Evolutionary conservation across 1,140 invertebrate genomes (phyloP), one percentile per base, ranked within the genome.

Genomic region (Schlechtendalia chinensis): DNA sequence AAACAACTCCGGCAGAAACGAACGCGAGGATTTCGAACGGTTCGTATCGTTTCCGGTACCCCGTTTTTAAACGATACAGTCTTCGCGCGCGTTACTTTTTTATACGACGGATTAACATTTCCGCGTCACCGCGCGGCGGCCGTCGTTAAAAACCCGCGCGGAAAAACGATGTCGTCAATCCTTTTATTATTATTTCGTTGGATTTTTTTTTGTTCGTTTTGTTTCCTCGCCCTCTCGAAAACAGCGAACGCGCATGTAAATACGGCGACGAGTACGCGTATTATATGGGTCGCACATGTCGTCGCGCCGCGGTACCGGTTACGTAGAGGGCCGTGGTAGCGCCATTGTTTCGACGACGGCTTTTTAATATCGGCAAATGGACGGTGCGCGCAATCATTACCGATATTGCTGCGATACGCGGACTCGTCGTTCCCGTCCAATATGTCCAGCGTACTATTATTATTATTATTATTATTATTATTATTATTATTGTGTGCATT

Each of bases 321-420:
- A n/a, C 45, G n/a, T 12, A 14, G n/a, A 45, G n/a, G 19, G 32
- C 63, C 63, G 17, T 19, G 11, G n/a, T n/a, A n/a, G n/a, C 6
- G 22, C 67, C 22, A 50, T 69, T 69, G 67, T 69, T 27, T 50
- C 67, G n/a, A 39, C 67, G n/a, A 39, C 45, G 67, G 67, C 67
- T 50, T 69, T 69, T 69, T 69, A 69, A 69, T 69, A 69, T 69
- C 45, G 67, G 29, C 45, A 69, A 69, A 69, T 69, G 67, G 67
- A 50, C 67, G 67, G 47, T n/a, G 19, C 32, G 6, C 29, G 39
- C 65, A 24, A 67, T 67, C 65, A 22, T 69, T 45, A 47, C 32
- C 67, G 67, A 69, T 69, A 69, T 69, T 69, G n/a, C n/a, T n/a
- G n/a, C n/a, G 45, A 69, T 50, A 69, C 22, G 22, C 67, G 27